Conservation (phyloP, 2,888 invertebrate genomes). For the Hanleya hanleyi region DNA sequence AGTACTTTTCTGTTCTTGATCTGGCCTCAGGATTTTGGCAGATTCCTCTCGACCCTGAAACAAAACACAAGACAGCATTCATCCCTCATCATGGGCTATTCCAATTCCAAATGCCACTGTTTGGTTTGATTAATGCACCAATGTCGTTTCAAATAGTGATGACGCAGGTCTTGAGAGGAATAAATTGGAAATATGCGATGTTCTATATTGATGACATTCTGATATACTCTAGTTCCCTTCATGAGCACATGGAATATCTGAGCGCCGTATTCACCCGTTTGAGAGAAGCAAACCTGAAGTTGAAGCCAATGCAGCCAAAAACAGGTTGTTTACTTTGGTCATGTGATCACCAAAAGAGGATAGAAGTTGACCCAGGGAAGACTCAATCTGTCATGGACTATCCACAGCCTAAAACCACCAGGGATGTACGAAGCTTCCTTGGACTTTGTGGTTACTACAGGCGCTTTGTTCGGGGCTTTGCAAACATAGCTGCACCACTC, state of each 20-base stretch:
- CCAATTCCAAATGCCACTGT: background rate
- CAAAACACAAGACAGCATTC: slow-evolving; percentile 9
- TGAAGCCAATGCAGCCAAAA: background rate
- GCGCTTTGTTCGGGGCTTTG: slow-evolving; percentile 61
- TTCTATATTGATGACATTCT: slow-evolving; percentile 21
- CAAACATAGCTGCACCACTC: slow-evolving; percentile 28
- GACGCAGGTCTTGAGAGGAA: slow-evolving; percentile 2
- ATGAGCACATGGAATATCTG: slow-evolving; percentile 4
- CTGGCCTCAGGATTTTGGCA: slow-evolving; percentile 17
- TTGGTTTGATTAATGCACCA: slow-evolving; percentile 6
- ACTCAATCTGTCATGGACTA: background rate
- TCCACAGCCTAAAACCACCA: background rate
- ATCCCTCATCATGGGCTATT: slow-evolving; percentile 2
- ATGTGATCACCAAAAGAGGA: slow-evolving; percentile 1
- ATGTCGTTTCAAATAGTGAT: slow-evolving; percentile 1
- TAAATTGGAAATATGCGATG: slow-evolving; percentile 20
- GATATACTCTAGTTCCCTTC: background rate
- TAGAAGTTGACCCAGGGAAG: background rate
- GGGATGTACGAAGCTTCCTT: background rate
- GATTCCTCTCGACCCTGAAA: background rate
- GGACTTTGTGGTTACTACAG: slow-evolving; percentile 57
- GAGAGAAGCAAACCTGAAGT: background rate
- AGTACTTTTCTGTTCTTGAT: slow-evolving; percentile 20
- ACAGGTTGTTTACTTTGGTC: background rate
- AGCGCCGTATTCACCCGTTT: background rate